Evolutionary conservation across 2,888 invertebrate species (phyloP).

Genomic region (Hipparchia semele): DNA sequence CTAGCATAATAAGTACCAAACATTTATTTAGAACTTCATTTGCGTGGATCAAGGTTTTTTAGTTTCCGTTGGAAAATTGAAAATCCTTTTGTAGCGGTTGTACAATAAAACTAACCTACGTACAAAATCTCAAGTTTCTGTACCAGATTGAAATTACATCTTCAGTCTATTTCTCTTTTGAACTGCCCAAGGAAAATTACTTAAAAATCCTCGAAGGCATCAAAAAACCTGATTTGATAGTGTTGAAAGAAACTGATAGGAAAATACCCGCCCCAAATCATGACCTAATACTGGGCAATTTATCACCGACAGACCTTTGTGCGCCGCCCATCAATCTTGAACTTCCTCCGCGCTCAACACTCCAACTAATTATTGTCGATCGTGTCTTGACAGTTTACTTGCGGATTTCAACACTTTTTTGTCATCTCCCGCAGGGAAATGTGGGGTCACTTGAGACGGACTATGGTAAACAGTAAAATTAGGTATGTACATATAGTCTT

Average conservation of each 20-base stretch:
- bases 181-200: conserved; percentile 5
- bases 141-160: too few relatives aligned
- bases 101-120: too few relatives aligned
- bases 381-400: conserved; percentile 71
- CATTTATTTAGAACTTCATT: too few relatives aligned
- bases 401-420: conserved; percentile 60
- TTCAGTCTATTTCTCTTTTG: too few relatives aligned
- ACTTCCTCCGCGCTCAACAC: conserved; percentile 74
- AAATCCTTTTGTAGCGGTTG: too few relatives aligned
- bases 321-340: conserved; percentile 76
- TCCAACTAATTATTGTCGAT: conserved; percentile 79
- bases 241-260: conserved; percentile 25
- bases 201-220: conserved; percentile 12
- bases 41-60: too few relatives aligned
- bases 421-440: conserved; percentile 44
- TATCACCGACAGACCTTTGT: conserved; percentile 80
- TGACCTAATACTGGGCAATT: conserved; percentile 80
- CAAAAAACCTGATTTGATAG: conserved; percentile 22
- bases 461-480: conserved; percentile 3
- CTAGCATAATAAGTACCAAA: too few relatives aligned
- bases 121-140: too few relatives aligned
- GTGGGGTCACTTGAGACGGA: background rate
- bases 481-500: background rate
- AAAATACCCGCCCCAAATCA: conserved; percentile 72
- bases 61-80: too few relatives aligned